These are phyloP conservation scores for Castor canadensis DNA, from an alignment of 2,113 vertebrate species.

Conservation along the genomic window DNA sequence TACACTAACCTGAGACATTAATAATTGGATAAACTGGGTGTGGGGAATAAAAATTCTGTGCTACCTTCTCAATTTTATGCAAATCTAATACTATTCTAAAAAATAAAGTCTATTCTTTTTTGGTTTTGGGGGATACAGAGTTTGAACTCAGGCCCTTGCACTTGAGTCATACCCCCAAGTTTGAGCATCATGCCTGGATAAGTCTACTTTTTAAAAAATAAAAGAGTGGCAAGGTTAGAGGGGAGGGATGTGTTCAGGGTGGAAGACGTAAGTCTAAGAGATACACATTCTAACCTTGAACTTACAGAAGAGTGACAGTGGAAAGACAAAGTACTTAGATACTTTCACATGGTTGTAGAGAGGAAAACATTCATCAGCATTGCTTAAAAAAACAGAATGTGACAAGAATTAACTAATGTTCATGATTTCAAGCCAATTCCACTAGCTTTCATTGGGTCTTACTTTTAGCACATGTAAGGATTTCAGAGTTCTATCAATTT, in stretches of 20 bases:
- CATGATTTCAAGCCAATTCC: background rate
- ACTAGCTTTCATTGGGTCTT: background rate
- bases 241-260: fast-evolving
- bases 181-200: too few relatives aligned
- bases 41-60: background rate
- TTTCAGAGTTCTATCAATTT: conserved; percentile 17
- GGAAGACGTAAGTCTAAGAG: background rate
- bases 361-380: background rate
- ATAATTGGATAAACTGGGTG: background rate
- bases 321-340: background rate
- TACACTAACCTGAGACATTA: background rate
- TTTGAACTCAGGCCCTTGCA: too few relatives aligned
- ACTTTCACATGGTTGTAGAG: background rate
- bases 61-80: background rate
- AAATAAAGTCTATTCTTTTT: background rate
- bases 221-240: background rate
- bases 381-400: background rate
- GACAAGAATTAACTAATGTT: conserved; percentile 5
- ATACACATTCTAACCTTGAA: background rate
- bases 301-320: background rate
- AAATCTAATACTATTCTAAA: background rate
- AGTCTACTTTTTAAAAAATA: background rate
- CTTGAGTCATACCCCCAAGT: too few relatives aligned
- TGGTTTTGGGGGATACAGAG: too few relatives aligned
- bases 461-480: background rate